Base-by-base conservation (phyloP, 2,797 vertebrate species). In the Emydoidea blandingii region DNA sequence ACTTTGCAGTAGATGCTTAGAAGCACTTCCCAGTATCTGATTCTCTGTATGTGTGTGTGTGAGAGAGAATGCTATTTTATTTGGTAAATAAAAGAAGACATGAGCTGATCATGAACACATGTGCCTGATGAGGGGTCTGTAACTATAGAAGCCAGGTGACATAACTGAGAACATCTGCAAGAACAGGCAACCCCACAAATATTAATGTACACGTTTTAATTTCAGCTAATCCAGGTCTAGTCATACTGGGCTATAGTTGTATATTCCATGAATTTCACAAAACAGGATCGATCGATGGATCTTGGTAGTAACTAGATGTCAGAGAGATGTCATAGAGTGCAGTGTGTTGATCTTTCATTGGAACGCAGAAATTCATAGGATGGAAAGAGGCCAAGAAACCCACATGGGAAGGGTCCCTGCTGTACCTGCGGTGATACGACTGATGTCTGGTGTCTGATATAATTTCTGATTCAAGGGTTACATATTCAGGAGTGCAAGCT, bases 71-170 rank as follows among this genome's bases (percentile, higher is more conserved):
- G 31, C 59, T 15, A 31, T 62, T 15, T 34, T 62, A 16, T 31
- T 62, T 15, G 29, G 14, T 62, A 62, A 62, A 34, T 62, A 62
- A 34, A 62, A 31, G 59, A 31, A 59, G 57, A 59, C 57, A 59
- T 62, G 59, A 62, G 29, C 34, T 31, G 12, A 15, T 62, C 31
- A 34, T 52, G 47, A 41, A 2, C 1, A 25, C 27, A 65, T 1
- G 0, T 5, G 49, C 47, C 25, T 11, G n/a, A 79, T 2, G 15
- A 6, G 19, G 74, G 53, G 56, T 52, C 12, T 8, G n/a, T 8
- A 23, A 10, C 37, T 5, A 0, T 0, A 1, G 12, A 41, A 0
- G 1, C 10, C 8, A 2, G 44, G 19, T 29, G 14, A 62, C 31
- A 62, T 34, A 62, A 62, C 31, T 62, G 59, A 62, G 59, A 62